phyloP scores from a whole-genome alignment of 1,140 invertebrate species.

The Cheumatopsyche charites region DNA sequence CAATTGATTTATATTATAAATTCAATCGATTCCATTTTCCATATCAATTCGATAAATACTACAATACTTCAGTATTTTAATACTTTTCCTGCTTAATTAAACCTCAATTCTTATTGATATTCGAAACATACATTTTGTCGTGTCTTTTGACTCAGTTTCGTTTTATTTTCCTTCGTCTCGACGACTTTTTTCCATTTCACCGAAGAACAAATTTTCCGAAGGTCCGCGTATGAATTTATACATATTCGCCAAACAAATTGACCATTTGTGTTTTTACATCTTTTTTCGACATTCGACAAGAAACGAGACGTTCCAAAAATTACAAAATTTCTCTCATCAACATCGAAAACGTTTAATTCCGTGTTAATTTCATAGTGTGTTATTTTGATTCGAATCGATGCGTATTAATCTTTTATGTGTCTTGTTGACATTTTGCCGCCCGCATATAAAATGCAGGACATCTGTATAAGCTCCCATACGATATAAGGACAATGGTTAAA shows the following conservation, averaged over 20 bases:
- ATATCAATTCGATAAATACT: too few species aligned
- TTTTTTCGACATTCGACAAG: slow-evolving; percentile 17
- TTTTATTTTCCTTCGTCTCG: slow-evolving; percentile 1
- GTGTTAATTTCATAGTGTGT: too few species aligned
- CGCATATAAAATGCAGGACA: slow-evolving; percentile 15
- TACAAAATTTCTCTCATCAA: too few species aligned
- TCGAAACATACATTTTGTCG: not conserved
- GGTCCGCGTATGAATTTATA: slow-evolving; percentile 25
- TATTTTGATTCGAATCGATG: too few species aligned
- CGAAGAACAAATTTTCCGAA: slow-evolving; percentile 27
- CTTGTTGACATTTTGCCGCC: slow-evolving; percentile 7
- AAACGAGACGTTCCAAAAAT: slow-evolving; percentile 3
- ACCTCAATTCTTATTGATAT: too few species aligned
- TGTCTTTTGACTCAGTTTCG: not conserved
- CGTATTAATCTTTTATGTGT: slow-evolving; percentile 22
- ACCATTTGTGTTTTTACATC: not conserved
- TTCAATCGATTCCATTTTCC: too few species aligned
- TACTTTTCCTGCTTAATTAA: too few species aligned
- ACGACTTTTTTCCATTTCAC: slow-evolving; percentile 2
- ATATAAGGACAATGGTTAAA: slow-evolving; percentile 4
- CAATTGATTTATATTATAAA: too few species aligned
- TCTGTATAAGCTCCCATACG: not conserved
- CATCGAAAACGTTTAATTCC: too few species aligned
- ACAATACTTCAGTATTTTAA: too few species aligned
- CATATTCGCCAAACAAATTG: slow-evolving; percentile 30